Evolutionary conservation across 2,113 vertebrate species (phyloP).

Genomic region (Larimichthys crocea): DNA sequence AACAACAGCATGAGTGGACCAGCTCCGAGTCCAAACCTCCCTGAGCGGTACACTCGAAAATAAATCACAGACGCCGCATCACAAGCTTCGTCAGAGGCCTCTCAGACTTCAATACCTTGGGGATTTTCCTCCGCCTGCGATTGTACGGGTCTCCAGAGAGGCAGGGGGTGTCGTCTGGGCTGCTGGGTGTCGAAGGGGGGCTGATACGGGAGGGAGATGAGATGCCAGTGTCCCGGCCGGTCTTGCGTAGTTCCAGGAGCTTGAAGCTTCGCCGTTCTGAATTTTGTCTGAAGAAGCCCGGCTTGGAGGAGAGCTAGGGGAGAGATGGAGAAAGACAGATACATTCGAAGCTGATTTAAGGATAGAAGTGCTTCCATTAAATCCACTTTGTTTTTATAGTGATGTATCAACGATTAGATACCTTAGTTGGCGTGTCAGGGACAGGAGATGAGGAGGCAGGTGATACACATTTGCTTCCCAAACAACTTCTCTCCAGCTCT

Average conservation of each 20-base stretch:
- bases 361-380: neutral
- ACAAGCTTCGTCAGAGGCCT: neutral
- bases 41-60: neutral
- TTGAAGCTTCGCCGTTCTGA: slow-evolving; percentile 95
- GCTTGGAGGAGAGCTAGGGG: slow-evolving; percentile 85
- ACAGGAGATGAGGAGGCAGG: slow-evolving; percentile 87
- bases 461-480: slow-evolving; percentile 90
- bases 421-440: slow-evolving; percentile 91
- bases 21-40: neutral
- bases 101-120: slow-evolving; percentile 86
- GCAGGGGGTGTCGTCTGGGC: slow-evolving; percentile 94
- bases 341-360: neutral
- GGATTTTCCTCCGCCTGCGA: slow-evolving; percentile 93
- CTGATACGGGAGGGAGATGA: slow-evolving; percentile 90
- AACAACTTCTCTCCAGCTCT: slow-evolving; percentile 91
- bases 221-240: slow-evolving; percentile 87
- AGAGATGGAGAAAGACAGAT: neutral
- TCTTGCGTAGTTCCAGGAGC: slow-evolving; percentile 91
- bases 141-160: slow-evolving; percentile 93
- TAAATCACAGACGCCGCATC: slow-evolving; percentile 45
- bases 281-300: slow-evolving; percentile 92
- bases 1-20: slow-evolving; percentile 38
- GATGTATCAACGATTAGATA: slow-evolving; percentile 61
- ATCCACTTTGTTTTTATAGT: neutral
- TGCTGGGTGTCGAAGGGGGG: slow-evolving; percentile 96